phyloP scores from a whole-genome alignment of 2,113 vertebrate species.

The Cyprinodon tularosa region DNA sequence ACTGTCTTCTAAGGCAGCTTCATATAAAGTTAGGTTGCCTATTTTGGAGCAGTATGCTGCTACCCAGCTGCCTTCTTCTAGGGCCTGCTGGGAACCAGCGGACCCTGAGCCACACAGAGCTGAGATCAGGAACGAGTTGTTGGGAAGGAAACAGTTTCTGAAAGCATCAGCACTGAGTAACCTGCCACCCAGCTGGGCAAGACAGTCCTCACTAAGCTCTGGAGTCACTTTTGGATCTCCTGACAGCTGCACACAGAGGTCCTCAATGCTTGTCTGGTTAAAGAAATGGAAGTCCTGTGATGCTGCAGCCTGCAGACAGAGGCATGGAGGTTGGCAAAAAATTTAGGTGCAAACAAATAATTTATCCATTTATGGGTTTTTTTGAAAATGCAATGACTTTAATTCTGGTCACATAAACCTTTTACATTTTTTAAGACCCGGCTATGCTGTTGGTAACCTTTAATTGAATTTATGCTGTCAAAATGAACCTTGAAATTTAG shows the following conservation, averaged over 20 bases:
- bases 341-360: neutral
- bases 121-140: constrained; percentile 75
- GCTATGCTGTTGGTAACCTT: neutral
- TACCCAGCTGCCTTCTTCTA: constrained; percentile 78
- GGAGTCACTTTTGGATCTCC: constrained; percentile 23
- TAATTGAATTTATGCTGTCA: too few relatives aligned
- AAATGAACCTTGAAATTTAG: neutral
- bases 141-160: constrained; percentile 86
- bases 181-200: constrained; percentile 69
- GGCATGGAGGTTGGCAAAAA: neutral
- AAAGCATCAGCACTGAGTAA: constrained; percentile 81
- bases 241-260: constrained; percentile 79
- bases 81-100: constrained; percentile 44
- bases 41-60: constrained; percentile 79
- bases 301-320: constrained; percentile 67
- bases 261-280: constrained; percentile 79
- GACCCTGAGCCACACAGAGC: constrained; percentile 73
- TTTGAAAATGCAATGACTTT: neutral
- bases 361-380: too few relatives aligned
- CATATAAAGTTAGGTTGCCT: constrained; percentile 51
- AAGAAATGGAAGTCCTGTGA: constrained; percentile 71
- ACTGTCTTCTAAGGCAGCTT: constrained; percentile 13
- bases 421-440: neutral
- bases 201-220: constrained; percentile 71
- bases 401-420: neutral